Base-by-base conservation (phyloP, 2,888 invertebrate species). In the Drosophila melanosoma region DNA sequence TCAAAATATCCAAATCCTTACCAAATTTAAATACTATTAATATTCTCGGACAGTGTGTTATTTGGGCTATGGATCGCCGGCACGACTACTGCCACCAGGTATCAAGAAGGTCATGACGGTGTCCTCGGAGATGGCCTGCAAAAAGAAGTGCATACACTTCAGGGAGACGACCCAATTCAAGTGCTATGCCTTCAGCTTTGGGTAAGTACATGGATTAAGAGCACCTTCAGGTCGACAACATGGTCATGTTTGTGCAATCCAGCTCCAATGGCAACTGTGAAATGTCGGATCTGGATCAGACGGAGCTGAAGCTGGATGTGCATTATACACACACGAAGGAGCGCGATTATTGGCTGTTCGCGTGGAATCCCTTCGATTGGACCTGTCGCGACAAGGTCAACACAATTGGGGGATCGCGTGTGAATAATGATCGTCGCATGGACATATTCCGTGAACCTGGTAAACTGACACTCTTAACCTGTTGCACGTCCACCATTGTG, bases 291-390 rank as follows among this genome's bases (percentile, higher is more conserved):
- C 95, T 97, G 20, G 95, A 96, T 52, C 95, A 96, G 86, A 95
- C 96, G 83, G 97, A 97, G 90, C 93, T 97, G 0, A 95, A 96
- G 82, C 94, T 95, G 10, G 95, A 96, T 67, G 94, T 96, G 0
- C 97, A 97, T 90, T 97, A 96, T 82, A 94, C 94, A 0, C 95
- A 95, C 64, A 92, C 92, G 0, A 91, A 91, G 53, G 96, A 97
- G 42, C 93, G 94, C 0, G 95, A 96, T 68, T 95, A 95, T 80
- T 95, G 96, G 94, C 92, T 96, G 33, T 97, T 96, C 82, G 96
- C 97, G 0, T 97, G 97, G 95, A 96, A 97, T 87, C 95, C 96
- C 52, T 95, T 96, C 80, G 96, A 97, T 90, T 95, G 96, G 20
- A 94, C 95, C 32, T 97, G 97, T 74, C 92, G 93, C 11, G 93